Evolutionary conservation across 1,140 invertebrate species (phyloP).

Genomic region (Pinna nobilis): DNA sequence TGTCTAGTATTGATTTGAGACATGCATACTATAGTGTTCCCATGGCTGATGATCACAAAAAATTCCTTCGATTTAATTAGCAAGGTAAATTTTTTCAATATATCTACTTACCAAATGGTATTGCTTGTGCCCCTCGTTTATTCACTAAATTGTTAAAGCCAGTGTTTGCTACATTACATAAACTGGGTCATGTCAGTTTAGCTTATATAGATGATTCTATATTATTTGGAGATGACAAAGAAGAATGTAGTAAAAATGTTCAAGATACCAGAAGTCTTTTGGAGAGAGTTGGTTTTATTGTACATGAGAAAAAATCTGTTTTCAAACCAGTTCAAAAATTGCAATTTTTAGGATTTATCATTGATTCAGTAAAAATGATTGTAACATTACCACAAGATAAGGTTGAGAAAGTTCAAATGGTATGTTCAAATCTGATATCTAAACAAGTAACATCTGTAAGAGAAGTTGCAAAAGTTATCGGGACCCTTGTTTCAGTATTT

Average conservation of each 20-base stretch:
- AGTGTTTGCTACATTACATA: neutral
- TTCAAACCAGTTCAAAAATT: slow-evolving; percentile 41
- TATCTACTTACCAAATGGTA: slow-evolving; percentile 32
- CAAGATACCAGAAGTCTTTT: slow-evolving; percentile 12
- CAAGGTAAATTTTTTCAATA: slow-evolving; percentile 33
- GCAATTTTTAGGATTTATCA: slow-evolving; percentile 45
- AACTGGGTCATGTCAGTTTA: neutral
- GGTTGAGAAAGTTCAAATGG: slow-evolving; percentile 21
- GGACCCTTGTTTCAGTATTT: slow-evolving; percentile 38
- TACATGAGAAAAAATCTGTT: slow-evolving; percentile 48
- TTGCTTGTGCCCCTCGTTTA: slow-evolving; percentile 16
- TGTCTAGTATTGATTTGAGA: slow-evolving; percentile 16
- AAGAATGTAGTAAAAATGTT: slow-evolving; percentile 26
- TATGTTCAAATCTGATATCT: slow-evolving; percentile 1
- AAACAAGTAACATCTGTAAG: slow-evolving; percentile 15
- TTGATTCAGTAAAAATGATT: slow-evolving; percentile 52
- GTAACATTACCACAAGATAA: slow-evolving; percentile 37
- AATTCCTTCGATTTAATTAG: slow-evolving; percentile 44
- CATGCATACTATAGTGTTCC: slow-evolving; percentile 32
- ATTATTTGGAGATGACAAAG: slow-evolving; percentile 2
- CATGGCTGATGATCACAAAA: slow-evolving; percentile 24
- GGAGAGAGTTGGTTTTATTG: slow-evolving; percentile 34
- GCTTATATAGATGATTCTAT: slow-evolving; percentile 24
- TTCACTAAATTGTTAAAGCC: slow-evolving; percentile 21
- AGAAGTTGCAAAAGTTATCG: slow-evolving; percentile 37